These are phyloP conservation scores for Epicampocera succincta DNA, from an alignment of 2,888 invertebrate genomes.

Conservation along the genomic window DNA sequence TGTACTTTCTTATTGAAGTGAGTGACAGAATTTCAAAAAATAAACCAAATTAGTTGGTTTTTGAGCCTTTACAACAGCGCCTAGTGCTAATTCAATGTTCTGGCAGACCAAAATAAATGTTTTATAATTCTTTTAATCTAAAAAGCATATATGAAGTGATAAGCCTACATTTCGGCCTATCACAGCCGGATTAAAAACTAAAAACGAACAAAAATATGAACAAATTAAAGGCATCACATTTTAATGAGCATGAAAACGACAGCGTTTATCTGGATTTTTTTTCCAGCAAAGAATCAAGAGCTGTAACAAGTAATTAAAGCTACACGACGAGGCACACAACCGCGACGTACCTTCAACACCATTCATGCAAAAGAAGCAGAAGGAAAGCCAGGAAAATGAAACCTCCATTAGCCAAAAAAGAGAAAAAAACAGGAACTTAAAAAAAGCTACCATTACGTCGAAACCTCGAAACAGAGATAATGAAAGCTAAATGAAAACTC, in stretches of 20 bases:
- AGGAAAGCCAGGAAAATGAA: slow-evolving; percentile 16
- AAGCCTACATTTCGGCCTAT: neutral
- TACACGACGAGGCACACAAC: neutral
- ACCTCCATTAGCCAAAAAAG: slow-evolving; percentile 31
- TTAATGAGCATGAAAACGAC: slow-evolving; percentile 58
- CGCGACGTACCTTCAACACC: neutral
- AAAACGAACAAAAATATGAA: slow-evolving; percentile 38
- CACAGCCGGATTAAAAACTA: neutral
- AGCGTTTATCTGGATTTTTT: slow-evolving; percentile 43
- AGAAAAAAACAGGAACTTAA: slow-evolving; percentile 4
- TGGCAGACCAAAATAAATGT: neutral
- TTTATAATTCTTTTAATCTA: neutral
- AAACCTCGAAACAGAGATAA: slow-evolving; percentile 40
- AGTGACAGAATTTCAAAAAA: too few relatives aligned
- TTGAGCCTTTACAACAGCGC: too few relatives aligned
- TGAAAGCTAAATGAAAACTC: slow-evolving; percentile 38
- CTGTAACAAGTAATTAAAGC: slow-evolving; percentile 12
- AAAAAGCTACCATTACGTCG: slow-evolving; percentile 6
- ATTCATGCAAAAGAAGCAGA: neutral
- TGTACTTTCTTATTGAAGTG: too few relatives aligned
- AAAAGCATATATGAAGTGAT: slow-evolving; percentile 1
- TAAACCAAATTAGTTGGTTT: too few relatives aligned
- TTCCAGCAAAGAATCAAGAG: neutral
- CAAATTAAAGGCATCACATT: slow-evolving; percentile 57
- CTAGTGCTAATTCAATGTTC: too few relatives aligned